Evolutionary conservation across 2,113 vertebrate species (phyloP).

Genomic region (Engraulis encrasicolus): DNA sequence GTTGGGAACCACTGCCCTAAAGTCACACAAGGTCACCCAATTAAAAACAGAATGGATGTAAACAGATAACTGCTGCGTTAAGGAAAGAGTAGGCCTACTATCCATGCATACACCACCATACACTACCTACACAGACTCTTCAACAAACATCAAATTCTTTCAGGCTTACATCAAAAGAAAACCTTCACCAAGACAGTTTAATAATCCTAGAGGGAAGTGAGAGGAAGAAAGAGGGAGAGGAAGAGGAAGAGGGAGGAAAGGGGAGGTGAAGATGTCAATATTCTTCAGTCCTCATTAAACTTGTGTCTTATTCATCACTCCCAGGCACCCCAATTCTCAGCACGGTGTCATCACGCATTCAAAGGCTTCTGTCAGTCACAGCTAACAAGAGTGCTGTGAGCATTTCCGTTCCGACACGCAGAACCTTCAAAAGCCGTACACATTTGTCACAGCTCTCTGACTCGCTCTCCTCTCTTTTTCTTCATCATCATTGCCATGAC

Average conservation of each 20-base stretch:
- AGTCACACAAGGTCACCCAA: not conserved
- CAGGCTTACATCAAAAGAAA: not conserved
- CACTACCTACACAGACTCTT: not conserved
- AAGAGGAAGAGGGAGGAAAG: no score
- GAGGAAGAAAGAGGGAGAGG: not conserved
- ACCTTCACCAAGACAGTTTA: not conserved
- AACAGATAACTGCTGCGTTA: not conserved
- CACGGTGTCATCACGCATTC: conserved; percentile 21
- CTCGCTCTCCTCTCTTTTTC: not conserved
- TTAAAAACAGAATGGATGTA: not conserved
- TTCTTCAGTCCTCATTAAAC: conserved; percentile 19
- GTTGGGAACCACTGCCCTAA: not conserved
- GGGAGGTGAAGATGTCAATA: no score
- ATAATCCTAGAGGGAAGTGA: not conserved
- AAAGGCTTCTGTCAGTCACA: conserved; percentile 38
- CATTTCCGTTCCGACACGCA: not conserved
- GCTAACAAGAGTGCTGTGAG: conserved; percentile 16
- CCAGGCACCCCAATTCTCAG: not conserved
- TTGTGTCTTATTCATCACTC: not conserved
- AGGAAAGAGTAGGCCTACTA: not conserved
- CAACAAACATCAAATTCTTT: not conserved
- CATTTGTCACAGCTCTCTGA: conserved; percentile 15
- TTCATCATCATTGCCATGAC: not conserved
- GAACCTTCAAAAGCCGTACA: not conserved
- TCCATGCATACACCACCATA: not conserved